Evolutionary conservation across 2,797 vertebrate species (phyloP).

Genomic region (Arctocebus calabarensis): DNA sequence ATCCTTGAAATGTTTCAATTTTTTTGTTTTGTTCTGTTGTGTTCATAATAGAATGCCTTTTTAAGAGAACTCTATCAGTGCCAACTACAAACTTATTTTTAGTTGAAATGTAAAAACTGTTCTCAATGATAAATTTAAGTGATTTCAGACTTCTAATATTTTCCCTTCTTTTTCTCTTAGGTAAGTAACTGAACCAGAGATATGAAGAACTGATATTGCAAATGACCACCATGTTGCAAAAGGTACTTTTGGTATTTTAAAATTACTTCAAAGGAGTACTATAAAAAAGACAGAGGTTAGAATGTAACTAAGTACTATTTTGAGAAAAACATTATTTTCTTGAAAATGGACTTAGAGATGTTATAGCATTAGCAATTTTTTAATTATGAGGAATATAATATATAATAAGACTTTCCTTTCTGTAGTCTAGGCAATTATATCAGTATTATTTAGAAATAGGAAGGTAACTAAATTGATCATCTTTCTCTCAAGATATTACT

Average conservation of each 20-base stretch:
- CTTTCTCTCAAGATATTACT: neutral
- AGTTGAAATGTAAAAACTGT: neutral
- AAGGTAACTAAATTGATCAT: neutral
- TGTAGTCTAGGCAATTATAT: neutral
- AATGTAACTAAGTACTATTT: constrained; percentile 48
- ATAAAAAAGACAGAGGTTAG: neutral
- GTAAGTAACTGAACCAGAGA: constrained; percentile 89
- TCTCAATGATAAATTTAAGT: constrained; percentile 9
- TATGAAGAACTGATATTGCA: constrained; percentile 88
- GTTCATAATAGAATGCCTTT: neutral
- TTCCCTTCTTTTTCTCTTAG: constrained; percentile 82
- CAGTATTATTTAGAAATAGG: neutral
- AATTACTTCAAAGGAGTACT: constrained; percentile 15
- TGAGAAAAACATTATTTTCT: neutral
- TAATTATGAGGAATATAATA: neutral
- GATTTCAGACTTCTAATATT: constrained; percentile 59
- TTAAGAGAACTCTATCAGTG: neutral
- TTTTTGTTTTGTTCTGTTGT: constrained; percentile 27
- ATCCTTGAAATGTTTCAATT: neutral
- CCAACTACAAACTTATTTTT: neutral
- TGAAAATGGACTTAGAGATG: neutral
- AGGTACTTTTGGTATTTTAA: constrained; percentile 86
- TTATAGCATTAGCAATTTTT: constrained; percentile 35
- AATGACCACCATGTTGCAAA: constrained; percentile 91
- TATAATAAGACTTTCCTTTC: neutral